phyloP scores from a whole-genome alignment of 2,888 invertebrate species.

The Frankliniella intonsa region DNA sequence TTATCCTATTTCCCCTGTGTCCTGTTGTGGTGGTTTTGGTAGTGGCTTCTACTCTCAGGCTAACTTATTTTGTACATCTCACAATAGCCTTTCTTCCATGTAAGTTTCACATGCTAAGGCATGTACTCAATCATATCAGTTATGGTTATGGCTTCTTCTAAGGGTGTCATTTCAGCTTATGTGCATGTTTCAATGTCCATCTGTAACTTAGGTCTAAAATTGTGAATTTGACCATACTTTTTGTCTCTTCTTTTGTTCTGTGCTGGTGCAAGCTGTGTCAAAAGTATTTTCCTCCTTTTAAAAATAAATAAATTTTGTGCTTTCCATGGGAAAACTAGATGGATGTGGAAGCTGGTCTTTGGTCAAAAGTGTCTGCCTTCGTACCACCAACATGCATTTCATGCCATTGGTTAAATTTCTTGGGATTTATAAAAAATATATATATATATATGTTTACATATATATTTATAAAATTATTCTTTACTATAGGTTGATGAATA shows the following conservation, averaged over 20 bases:
- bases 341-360: slow-evolving; percentile 2
- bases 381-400: slow-evolving; percentile 24
- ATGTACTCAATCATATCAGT: background rate
- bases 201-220: background rate
- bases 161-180: slow-evolving; percentile 2
- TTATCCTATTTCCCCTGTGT: slow-evolving; percentile 4
- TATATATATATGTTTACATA: no score
- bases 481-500: background rate
- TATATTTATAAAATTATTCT: no score
- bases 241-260: background rate
- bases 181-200: slow-evolving; percentile 22
- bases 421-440: no score
- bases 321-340: background rate
- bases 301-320: background rate
- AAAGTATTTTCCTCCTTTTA: background rate
- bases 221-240: background rate
- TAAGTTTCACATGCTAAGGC: slow-evolving; percentile 2
- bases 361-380: slow-evolving; percentile 22
- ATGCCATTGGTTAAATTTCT: background rate
- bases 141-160: slow-evolving; percentile 17
- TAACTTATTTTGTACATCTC: slow-evolving; percentile 9
- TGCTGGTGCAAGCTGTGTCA: slow-evolving; percentile 14
- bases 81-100: slow-evolving; percentile 7
- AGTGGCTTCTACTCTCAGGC: background rate
- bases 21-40: slow-evolving; percentile 24